Conservation (phyloP, 1,140 invertebrate genomes). For the Bicyclus anynana region DNA sequence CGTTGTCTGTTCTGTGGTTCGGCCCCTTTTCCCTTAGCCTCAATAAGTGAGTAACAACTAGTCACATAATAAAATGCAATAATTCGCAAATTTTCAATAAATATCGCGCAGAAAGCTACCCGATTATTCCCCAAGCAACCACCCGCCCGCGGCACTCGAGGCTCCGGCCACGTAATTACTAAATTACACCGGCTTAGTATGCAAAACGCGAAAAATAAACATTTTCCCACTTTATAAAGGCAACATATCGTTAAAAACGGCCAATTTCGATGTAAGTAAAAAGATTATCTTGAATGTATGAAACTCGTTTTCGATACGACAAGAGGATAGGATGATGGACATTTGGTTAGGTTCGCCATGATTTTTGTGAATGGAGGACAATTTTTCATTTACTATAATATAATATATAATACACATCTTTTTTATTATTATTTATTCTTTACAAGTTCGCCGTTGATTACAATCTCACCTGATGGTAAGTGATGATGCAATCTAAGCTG, state of each 20-base stretch:
- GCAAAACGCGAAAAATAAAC: slow-evolving; percentile 62
- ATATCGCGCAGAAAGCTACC: slow-evolving; percentile 20
- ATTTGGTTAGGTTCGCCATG: slow-evolving; percentile 10
- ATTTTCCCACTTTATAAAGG: slow-evolving; percentile 46
- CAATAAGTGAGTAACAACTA: too few species aligned
- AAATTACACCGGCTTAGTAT: slow-evolving; percentile 50
- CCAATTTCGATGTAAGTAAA: slow-evolving; percentile 38
- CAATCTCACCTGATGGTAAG: too few species aligned
- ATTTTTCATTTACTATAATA: too few species aligned
- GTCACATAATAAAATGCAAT: too few species aligned
- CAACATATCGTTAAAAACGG: slow-evolving; percentile 35
- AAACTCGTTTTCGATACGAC: slow-evolving; percentile 27
- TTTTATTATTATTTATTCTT: too few species aligned
- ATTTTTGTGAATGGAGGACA: not conserved
- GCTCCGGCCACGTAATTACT: slow-evolving; percentile 47
- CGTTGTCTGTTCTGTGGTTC: too few species aligned
- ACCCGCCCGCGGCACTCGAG: slow-evolving; percentile 18
- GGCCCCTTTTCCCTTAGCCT: too few species aligned
- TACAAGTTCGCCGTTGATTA: too few species aligned
- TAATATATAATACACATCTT: too few species aligned
- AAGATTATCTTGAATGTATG: slow-evolving; percentile 28
- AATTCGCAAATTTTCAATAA: slow-evolving; percentile 2
- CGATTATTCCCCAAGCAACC: slow-evolving; percentile 13
- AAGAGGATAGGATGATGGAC: slow-evolving; percentile 68
- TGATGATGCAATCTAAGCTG: too few species aligned